These are phyloP conservation scores for Hexactinellida sp. DNA, from an alignment of 37 sponge, comb jelly and placozoan genomes.

Conservation along the genomic window DNA sequence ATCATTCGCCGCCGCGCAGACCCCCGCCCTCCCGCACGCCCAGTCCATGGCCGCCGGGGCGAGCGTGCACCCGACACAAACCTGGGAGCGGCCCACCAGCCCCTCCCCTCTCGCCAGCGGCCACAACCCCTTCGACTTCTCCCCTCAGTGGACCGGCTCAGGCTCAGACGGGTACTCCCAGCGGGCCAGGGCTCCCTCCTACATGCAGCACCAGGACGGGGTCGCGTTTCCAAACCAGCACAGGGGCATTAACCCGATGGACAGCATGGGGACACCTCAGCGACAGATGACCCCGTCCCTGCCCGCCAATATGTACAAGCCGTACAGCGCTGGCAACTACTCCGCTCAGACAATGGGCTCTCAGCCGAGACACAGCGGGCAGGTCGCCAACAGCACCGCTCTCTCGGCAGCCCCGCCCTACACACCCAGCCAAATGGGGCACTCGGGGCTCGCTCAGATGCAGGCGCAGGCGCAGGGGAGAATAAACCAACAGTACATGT, in stretches of 20 bases:
- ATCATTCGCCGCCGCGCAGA: neutral
- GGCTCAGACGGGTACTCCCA: neutral
- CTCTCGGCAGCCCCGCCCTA: neutral
- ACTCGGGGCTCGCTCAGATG: neutral
- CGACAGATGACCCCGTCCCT: neutral
- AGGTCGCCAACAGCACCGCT: neutral
- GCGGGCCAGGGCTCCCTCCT: neutral
- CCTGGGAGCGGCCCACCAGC: neutral
- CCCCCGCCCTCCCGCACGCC: neutral
- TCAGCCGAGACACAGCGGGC: neutral
- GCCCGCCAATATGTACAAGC: neutral
- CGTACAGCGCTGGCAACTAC: neutral
- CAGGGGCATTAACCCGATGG: neutral
- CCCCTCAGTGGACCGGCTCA: neutral
- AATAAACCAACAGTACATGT: neutral
- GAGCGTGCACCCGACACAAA: neutral
- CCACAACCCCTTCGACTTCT: neutral
- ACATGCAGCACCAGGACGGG: neutral
- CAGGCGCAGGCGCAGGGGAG: neutral
- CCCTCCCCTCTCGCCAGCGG: neutral
- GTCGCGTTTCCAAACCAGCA: neutral
- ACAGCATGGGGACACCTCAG: neutral
- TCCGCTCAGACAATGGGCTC: neutral
- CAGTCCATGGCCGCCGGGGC: neutral
- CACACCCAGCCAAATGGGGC: neutral